A percentile compares a stretch with the other conserved stretches of the same genome.
These are phyloP conservation scores for Dolichopus griseipennis DNA, from an alignment of 2,888 invertebrate genomes.

Conservation along the genomic window DNA sequence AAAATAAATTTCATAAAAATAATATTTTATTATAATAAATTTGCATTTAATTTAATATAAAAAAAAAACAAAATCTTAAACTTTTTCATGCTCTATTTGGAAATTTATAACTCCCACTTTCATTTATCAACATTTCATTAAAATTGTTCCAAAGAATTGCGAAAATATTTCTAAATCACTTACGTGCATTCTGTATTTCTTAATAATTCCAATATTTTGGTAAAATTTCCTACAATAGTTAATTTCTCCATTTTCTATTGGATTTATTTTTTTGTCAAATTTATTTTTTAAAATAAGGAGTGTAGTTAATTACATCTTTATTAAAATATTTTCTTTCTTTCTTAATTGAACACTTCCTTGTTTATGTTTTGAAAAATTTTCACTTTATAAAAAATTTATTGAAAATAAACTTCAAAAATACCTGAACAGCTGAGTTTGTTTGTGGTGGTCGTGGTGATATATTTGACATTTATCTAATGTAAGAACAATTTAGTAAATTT, in stretches of 20 bases:
- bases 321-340: constrained; percentile 14
- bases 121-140: background rate
- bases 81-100: background rate
- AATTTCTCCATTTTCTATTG: constrained; percentile 24
- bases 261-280: constrained; percentile 15
- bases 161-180: constrained; percentile 13
- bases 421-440: background rate
- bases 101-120: background rate
- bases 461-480: too few relatives aligned
- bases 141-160: background rate
- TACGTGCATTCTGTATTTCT: constrained; percentile 44
- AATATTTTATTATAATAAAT: background rate
- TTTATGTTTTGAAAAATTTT: background rate
- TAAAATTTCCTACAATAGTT: constrained; percentile 17
- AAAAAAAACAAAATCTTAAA: background rate
- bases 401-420: too few relatives aligned
- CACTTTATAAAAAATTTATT: background rate
- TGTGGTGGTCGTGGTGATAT: too few relatives aligned
- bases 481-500: too few relatives aligned
- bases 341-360: constrained; percentile 13
- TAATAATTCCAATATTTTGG: constrained; percentile 33
- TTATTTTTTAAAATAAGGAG: constrained; percentile 16
- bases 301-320: constrained; percentile 22
- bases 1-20: constrained; percentile 24
- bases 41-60: constrained; percentile 12